Evolutionary conservation across 2,113 vertebrate species (phyloP), one percentile per base, ranked within the genome.

Genomic region (Rhineura floridana): DNA sequence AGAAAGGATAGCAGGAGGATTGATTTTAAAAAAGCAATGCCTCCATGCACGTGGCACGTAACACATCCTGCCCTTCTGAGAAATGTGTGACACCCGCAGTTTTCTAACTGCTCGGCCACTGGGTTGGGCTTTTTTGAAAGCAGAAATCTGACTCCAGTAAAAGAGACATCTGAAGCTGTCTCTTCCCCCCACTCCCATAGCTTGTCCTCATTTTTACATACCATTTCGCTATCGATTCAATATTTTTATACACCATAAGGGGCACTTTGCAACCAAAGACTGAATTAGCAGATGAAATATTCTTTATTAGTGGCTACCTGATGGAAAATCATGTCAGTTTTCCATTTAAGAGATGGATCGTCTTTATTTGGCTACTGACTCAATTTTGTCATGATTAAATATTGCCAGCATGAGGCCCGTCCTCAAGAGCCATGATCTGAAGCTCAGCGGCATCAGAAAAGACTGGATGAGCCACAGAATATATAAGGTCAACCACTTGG

Each of bases 251-350:
- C 17, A 65, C 83, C 86, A 86, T 46, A 77, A 79, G 86, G 85
- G 90, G 83, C 93, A 87, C 93, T 95, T 91, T 89, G 93, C 84
- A 78, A 19, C 73, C 91, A 87, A 91, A 88, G 42, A 89, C 92
- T 83, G 86, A 87, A 88, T 90, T 87, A 91, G 89, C 88, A 12
- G 70, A 90, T 80, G 82, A 87, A 94, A 83, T 84, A 83, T 30
- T 42, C 73, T 83, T 92, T 84, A 70, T 92, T 93, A 87, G 69
- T 1, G 0, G 63, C 76, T 83, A 86, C 89, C 92, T 91, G 90
- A 91, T 89, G 88, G 94, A 90, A 94, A 94, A 93, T 46, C 69
- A 94, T 85, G 84, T 81, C 90, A 78, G 79, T 85, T 94, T 95
- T 83, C 82, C 87, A 73, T 93, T 87, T 93, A 93, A 55, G 93